Evolutionary conservation across 2,113 vertebrate genomes (phyloP), one percentile per base, ranked within the genome.

Genomic region (Sigmodon hispidus): DNA sequence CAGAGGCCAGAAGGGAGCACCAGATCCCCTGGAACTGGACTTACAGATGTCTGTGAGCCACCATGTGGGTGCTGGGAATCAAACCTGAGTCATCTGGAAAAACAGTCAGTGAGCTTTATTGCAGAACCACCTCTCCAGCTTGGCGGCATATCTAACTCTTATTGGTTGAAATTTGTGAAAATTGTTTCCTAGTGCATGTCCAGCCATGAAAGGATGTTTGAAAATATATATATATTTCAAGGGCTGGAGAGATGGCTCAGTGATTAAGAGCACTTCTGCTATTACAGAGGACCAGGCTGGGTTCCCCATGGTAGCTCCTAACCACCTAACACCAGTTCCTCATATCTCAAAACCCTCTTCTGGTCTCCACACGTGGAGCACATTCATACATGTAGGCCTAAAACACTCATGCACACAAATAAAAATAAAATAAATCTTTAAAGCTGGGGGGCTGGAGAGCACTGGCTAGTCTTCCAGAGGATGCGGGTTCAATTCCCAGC

Each of bases 141-240:
- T 4, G 34, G 55, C 8, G 34, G 55, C 19, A 36, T 36, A 52
- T 45, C 15, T n/a, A 63, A 43, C 84, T 89, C 95, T 21, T 94
- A 40, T 65, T 92, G 73, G 43, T 94, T 73, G 84, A 55, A 77
- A 95, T 87, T 93, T 91, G 79, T 85, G 80, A 79, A 91, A 36
- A 90, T 87, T 94, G 22, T 67, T 93, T 91, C 57, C 31, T 79
- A 59, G 57, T 86, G 45, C 45, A 59, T 34, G 69, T 94, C 65
- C 92, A 88, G 57, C 16, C 36, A 84, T 89, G 87, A 91, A 92
- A 34, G 10, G 36, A 72, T 87, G 45, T 92, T 94, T 94, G 76
- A 61, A 95, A 93, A 83, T 43, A 50, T 75, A 48, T 67, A 55
- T 86, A 72, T n/a, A 94, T 55, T 55, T 90, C n/a, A 72, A 15